Percentiles rank a stretch among this genome's conserved stretches.
phyloP scores from a whole-genome alignment of 2,888 invertebrate species.

The Falcaria lacertinaria region DNA sequence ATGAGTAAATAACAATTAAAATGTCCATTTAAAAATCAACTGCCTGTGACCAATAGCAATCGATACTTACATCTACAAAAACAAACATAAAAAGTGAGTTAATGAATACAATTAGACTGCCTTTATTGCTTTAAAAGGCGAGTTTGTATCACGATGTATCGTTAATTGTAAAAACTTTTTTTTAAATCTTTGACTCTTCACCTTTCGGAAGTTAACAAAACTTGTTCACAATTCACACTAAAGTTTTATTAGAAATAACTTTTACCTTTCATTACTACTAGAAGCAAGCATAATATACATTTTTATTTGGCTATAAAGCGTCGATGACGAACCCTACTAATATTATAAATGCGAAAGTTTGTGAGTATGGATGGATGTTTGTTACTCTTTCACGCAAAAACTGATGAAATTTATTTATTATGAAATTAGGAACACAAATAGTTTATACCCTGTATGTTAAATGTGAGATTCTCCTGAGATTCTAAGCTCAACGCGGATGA shows the following conservation, averaged over 20 bases:
- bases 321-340: too few relatives aligned
- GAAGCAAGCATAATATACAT: too few relatives aligned
- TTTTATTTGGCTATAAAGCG: too few relatives aligned
- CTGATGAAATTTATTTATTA: too few relatives aligned
- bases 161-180: background rate
- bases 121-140: background rate
- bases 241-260: background rate
- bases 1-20: too few relatives aligned
- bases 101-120: background rate
- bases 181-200: background rate
- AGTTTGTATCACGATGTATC: background rate
- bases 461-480: too few relatives aligned
- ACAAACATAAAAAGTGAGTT: background rate
- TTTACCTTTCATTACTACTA: background rate
- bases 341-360: too few relatives aligned
- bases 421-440: too few relatives aligned
- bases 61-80: background rate
- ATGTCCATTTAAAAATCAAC: background rate
- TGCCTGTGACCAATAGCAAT: background rate
- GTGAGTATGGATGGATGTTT: too few relatives aligned
- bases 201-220: background rate
- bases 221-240: background rate
- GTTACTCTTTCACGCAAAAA: too few relatives aligned
- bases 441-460: too few relatives aligned
- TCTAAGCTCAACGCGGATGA: too few relatives aligned